Conservation (phyloP, 2,888 invertebrate species). For the Caenorhabditis plicata region DNA sequence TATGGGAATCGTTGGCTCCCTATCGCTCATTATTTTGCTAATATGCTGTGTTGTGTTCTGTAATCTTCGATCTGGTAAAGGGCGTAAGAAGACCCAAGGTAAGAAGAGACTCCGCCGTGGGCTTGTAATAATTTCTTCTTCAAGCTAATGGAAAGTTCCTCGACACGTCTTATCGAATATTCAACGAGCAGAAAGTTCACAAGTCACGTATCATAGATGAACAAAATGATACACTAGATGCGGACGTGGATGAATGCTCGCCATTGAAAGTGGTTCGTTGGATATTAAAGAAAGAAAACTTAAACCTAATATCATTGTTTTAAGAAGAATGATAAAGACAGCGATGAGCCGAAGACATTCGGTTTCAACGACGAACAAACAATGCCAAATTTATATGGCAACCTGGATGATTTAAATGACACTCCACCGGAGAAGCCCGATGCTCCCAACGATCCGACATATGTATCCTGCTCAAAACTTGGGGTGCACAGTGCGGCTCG, state of each 20-base stretch:
- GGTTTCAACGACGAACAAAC: constrained; percentile 16
- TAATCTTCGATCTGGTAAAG: constrained; percentile 24
- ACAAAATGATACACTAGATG: constrained; percentile 23
- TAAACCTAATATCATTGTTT: constrained; percentile 20
- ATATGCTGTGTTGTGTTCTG: constrained; percentile 43
- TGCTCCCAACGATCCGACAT: constrained; percentile 28
- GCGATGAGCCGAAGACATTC: too few relatives aligned
- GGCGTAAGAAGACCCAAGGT: constrained; percentile 26
- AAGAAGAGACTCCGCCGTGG: not conserved
- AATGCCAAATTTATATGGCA: constrained; percentile 43
- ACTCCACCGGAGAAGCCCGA: constrained; percentile 7
- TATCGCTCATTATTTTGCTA: constrained; percentile 22
- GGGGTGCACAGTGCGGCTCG: constrained; percentile 33
- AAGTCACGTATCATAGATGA: constrained; percentile 37
- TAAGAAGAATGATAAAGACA: constrained; percentile 19
- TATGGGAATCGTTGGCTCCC: constrained; percentile 10
- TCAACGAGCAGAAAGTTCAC: constrained; percentile 53
- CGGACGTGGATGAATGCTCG: constrained; percentile 39
- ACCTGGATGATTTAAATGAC: constrained; percentile 34
- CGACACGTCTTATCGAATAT: constrained; percentile 51
- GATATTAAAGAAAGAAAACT: constrained; percentile 4
- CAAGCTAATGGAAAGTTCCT: constrained; percentile 49
- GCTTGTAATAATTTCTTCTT: constrained; percentile 4
- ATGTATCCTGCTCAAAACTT: constrained; percentile 23
- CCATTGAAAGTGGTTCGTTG: constrained; percentile 41